These are phyloP conservation scores for Anguilla pacifica DNA, from an alignment of 2,797 vertebrate genomes.

Conservation along the genomic window DNA sequence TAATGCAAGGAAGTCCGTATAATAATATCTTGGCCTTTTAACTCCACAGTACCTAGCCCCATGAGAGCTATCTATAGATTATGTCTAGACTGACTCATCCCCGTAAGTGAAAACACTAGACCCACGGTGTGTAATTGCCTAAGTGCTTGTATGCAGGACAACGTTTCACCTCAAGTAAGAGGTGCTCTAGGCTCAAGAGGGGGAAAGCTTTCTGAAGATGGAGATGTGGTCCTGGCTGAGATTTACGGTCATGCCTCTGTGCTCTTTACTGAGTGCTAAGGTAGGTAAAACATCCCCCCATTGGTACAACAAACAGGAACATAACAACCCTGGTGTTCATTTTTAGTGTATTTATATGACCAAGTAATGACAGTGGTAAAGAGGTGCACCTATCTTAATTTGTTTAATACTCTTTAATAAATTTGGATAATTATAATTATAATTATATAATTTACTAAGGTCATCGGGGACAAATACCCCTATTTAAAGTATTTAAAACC, in stretches of 20 bases:
- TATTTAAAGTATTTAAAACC: no score
- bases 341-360: no score
- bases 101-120: not conserved
- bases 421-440: no score
- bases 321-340: no score
- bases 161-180: not conserved
- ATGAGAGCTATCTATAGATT: not conserved
- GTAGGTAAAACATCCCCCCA: not conserved
- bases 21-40: not conserved
- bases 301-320: not conserved
- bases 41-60: not conserved
- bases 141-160: not conserved
- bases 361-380: no score
- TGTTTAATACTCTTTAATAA: no score
- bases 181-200: not conserved
- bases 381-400: no score
- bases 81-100: not conserved
- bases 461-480: no score
- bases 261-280: not conserved
- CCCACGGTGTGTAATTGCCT: not conserved
- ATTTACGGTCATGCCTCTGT: not conserved
- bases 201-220: not conserved
- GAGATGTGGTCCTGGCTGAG: not conserved
- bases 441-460: no score
- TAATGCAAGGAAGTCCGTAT: not conserved